Percentiles rank a stretch among this genome's conserved stretches.
phyloP scores from a whole-genome alignment of 2,888 invertebrate species.

The Caenorhabditis sp. region DNA sequence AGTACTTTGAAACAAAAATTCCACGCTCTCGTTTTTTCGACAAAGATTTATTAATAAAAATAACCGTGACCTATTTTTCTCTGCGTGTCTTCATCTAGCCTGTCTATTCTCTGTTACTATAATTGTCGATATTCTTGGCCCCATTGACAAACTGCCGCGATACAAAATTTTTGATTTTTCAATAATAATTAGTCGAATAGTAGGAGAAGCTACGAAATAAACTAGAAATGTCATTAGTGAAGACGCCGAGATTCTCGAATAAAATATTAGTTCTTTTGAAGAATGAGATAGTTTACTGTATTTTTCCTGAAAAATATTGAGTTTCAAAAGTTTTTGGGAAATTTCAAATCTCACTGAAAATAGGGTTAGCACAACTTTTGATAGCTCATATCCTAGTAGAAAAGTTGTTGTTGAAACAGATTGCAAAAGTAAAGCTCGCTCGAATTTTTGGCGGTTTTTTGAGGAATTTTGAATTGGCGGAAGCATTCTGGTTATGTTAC shows the following conservation, averaged over 20 bases:
- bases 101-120: neutral
- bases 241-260: conserved; percentile 19
- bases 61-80: too few species aligned
- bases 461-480: conserved; percentile 7
- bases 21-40: too few species aligned
- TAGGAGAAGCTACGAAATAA: conserved; percentile 17
- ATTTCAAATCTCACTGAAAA: conserved; percentile 9
- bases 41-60: too few species aligned
- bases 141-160: neutral
- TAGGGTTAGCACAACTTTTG: conserved; percentile 14
- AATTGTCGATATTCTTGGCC: neutral
- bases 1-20: too few species aligned
- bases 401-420: conserved; percentile 24
- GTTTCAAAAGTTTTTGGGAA: neutral
- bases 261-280: conserved; percentile 13
- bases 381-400: conserved; percentile 17
- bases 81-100: neutral
- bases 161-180: conserved; percentile 10
- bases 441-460: conserved; percentile 14
- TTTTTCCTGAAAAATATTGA: conserved; percentile 9
- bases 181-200: conserved; percentile 17
- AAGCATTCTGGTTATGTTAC: neutral
- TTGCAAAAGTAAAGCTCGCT: conserved; percentile 17
- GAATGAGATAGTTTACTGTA: conserved; percentile 13
- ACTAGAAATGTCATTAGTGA: conserved; percentile 17